Evolutionary conservation across 1,140 invertebrate species (phyloP), one percentile per base, ranked within the genome.

Genomic region (Ostrea denselamellosa): DNA sequence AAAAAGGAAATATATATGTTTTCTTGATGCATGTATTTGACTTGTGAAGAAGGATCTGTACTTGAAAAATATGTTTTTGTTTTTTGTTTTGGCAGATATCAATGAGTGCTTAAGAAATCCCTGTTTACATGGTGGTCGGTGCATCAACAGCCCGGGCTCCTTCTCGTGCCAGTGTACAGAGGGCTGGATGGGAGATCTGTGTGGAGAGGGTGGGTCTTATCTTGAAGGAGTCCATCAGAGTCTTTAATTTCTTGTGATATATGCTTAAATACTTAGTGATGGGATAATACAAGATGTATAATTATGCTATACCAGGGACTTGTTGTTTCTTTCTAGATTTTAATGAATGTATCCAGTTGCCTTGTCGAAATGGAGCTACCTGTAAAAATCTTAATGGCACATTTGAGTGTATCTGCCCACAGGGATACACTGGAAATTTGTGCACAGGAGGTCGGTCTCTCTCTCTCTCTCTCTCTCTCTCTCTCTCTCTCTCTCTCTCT

Each of bases 101-200:
- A 85, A 90, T 83, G 89, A 90, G 77, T 92, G 90, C 86, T 25
- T 86, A 19, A 58, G 12, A 12, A 83, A 44, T 52, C 88, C 90
- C 17, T 91, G 90, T 86, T 56, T 82, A 54, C 88, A 90, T 19
- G 89, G 89, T 58, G 87, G 84, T 12, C 68, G 85, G 3, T 91
- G 91, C 85, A 85, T 77, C 2, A 87, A 90, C 53, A 86, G 85
- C 10, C 68, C 83, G 34, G 87, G 86, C 4, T 82, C 82, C 19
- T 91, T 87, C 84, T 54, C 82, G 9, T 91, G 90, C 86, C 86
- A 83, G 22, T 92, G 91, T 88, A 8, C 65, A 28, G 44, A 34
- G 17, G 91, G 91, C 25, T 90, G 88, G 87, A 88, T 82, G 22
- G 91, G 91, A 51, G 34, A 84, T 12, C 88, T 88, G 82, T 93